Conservation (phyloP, 2,113 vertebrate species). For the Rallus limicola region DNA sequence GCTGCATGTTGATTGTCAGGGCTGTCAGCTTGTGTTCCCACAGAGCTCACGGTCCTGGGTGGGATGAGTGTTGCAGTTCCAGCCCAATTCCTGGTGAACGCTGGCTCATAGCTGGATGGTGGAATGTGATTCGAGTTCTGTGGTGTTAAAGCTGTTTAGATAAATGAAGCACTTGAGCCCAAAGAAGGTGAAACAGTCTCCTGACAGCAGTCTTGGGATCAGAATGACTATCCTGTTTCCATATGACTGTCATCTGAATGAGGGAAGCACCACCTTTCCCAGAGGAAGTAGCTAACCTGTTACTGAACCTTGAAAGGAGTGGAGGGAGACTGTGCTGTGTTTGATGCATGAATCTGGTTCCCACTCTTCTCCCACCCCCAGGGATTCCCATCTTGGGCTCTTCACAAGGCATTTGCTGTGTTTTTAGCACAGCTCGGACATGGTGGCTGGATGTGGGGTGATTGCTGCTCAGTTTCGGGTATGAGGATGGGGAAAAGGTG, state of each 20-base stretch:
- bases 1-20: not conserved
- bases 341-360: not conserved
- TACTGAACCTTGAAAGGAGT: not conserved
- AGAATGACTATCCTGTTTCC: rapidly evolving
- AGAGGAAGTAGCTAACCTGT: not conserved
- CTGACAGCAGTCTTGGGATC: not conserved
- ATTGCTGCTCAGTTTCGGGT: not conserved
- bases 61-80: not conserved
- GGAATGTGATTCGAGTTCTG: rapidly evolving
- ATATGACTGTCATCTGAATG: rapidly evolving
- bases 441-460: not conserved
- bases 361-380: not conserved
- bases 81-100: not conserved
- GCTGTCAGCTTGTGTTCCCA: not conserved
- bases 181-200: not conserved
- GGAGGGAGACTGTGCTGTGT: not conserved
- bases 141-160: not conserved
- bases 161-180: not conserved
- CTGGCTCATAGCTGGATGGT: not conserved
- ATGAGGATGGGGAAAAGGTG: not conserved
- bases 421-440: not conserved
- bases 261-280: not conserved
- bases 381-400: not conserved
- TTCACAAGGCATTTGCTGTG: not conserved
- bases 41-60: not conserved